These are phyloP conservation scores for Caenorhabditis zanzibari DNA, from an alignment of 2,888 invertebrate species.

Conservation along the genomic window DNA sequence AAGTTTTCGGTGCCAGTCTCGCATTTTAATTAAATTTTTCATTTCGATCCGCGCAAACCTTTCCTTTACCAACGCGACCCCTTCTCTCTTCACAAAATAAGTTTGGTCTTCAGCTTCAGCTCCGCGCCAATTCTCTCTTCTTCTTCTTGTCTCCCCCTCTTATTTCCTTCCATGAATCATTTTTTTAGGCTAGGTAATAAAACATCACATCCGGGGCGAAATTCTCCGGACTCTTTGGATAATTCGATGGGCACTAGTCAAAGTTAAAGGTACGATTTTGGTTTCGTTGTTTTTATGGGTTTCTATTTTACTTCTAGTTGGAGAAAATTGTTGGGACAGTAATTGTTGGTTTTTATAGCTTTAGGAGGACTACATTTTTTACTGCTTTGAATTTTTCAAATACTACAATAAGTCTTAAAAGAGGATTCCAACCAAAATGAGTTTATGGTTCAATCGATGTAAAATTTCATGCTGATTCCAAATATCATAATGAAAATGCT, in stretches of 20 bases:
- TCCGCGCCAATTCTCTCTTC: conserved; percentile 1
- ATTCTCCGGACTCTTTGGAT: background rate
- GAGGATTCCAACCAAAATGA: too few species aligned
- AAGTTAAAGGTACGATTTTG: conserved; percentile 1
- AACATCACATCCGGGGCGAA: conserved; percentile 27
- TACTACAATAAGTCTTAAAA: too few species aligned
- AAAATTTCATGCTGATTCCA: too few species aligned
- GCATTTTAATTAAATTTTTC: conserved; percentile 58
- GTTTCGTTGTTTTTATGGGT: background rate
- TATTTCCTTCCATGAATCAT: conserved; percentile 52
- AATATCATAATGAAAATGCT: too few species aligned
- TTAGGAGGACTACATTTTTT: too few species aligned
- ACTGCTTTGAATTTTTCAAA: too few species aligned
- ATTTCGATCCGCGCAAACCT: conserved; percentile 29
- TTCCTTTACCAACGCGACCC: background rate
- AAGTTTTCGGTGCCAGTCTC: conserved; percentile 24
- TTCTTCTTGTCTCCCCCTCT: background rate
- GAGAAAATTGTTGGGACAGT: too few species aligned
- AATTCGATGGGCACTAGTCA: background rate
- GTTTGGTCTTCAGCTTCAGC: conserved; percentile 15
- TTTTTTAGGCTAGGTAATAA: conserved; percentile 37
- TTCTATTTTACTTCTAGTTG: too few species aligned
- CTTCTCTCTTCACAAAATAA: conserved; percentile 32
- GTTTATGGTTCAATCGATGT: too few species aligned
- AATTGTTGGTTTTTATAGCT: background rate